These are phyloP conservation scores for Brachionus sp. DNA, from an alignment of 1,140 invertebrate genomes.

Conservation along the genomic window DNA sequence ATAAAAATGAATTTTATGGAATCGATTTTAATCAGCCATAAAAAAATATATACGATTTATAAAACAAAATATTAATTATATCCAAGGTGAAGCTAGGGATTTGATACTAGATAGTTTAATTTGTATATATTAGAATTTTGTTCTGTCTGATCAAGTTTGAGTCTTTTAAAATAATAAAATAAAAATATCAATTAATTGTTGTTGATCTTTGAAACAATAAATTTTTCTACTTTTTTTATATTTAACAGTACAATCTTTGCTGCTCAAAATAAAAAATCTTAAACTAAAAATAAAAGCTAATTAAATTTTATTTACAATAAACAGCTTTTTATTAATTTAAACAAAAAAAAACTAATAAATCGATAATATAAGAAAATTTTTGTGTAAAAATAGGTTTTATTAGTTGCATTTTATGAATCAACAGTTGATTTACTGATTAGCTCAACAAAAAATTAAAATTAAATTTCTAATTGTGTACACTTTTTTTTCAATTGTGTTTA, in stretches of 20 bases:
- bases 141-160: no score
- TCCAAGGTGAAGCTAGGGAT: no score
- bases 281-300: not conserved
- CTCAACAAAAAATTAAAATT: conserved; percentile 8
- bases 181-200: no score
- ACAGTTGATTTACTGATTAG: not conserved
- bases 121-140: no score
- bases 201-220: no score
- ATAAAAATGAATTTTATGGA: no score
- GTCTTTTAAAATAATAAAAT: no score
- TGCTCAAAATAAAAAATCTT: not conserved
- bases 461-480: not conserved
- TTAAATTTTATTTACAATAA: conserved; percentile 33
- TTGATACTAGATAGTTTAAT: no score
- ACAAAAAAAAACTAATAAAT: not conserved
- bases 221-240: no score
- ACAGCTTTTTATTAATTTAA: conserved; percentile 15
- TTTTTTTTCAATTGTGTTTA: conserved; percentile 11
- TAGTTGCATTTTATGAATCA: not conserved
- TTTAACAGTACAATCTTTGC: not conserved
- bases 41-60: no score
- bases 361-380: not conserved
- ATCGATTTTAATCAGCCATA: no score
- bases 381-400: conserved; percentile 5
- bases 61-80: no score